Conservation (phyloP, 2,888 invertebrate genomes). For the Mythimna impura region DNA sequence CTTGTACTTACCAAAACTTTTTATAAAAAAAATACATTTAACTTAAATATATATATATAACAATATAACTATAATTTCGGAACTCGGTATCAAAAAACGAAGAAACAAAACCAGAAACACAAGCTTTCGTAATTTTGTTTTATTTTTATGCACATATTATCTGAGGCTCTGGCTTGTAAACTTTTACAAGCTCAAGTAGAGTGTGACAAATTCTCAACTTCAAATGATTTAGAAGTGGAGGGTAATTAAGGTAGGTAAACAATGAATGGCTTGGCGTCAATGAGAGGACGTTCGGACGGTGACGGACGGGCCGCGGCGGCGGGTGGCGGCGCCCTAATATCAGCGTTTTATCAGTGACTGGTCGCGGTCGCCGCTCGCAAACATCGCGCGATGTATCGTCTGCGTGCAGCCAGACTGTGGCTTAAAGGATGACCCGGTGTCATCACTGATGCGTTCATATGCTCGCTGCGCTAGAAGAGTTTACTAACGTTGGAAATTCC, state of each 20-base stretch:
- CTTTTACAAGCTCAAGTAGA: too few species aligned
- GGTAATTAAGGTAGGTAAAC: constrained; percentile 54
- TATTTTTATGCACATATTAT: too few species aligned
- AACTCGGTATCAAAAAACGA: too few species aligned
- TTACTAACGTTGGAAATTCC: background rate
- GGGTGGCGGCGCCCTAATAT: constrained; percentile 84
- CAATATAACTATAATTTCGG: too few species aligned
- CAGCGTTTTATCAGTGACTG: constrained; percentile 86
- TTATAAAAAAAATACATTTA: too few species aligned
- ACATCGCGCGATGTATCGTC: constrained; percentile 54
- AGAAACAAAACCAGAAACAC: too few species aligned
- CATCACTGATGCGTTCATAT: constrained; percentile 39
- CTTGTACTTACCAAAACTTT: too few species aligned
- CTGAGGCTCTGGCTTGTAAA: too few species aligned
- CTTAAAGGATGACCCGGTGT: constrained; percentile 56
- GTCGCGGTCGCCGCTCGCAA: constrained; percentile 70
- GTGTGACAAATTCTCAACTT: background rate
- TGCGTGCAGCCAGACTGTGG: constrained; percentile 54
- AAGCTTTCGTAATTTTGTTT: too few species aligned
- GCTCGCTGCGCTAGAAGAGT: constrained; percentile 5
- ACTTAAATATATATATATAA: too few species aligned
- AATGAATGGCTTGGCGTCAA: constrained; percentile 67
- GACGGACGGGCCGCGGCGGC: constrained; percentile 80
- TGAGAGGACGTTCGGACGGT: constrained; percentile 70
- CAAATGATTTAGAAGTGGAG: background rate